A percentile compares a stretch with the other conserved stretches of the same genome.
phyloP scores from a whole-genome alignment of 2,113 vertebrate genomes.

The Hyperoodon ampullatus region DNA sequence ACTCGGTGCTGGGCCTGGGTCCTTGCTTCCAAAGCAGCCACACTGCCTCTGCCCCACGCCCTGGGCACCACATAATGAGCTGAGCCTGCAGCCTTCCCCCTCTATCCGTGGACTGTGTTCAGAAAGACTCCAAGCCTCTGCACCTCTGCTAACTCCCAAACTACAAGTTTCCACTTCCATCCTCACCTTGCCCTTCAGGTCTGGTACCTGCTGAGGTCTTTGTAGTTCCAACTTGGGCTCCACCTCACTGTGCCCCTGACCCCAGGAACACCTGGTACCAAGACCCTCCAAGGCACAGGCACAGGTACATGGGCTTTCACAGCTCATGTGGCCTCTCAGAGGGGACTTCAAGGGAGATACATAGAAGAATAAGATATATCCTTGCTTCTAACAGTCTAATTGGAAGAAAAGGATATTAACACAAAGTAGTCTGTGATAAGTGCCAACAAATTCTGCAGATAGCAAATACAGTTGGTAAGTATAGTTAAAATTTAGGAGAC shows the following conservation, averaged over 20 bases:
- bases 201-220: neutral
- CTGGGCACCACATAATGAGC: neutral
- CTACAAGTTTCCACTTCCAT: neutral
- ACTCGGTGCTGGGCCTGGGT: neutral
- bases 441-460: neutral
- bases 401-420: neutral
- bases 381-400: neutral
- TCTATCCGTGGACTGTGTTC: neutral
- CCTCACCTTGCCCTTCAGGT: neutral
- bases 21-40: neutral
- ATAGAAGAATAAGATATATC: neutral
- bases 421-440: neutral
- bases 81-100: neutral
- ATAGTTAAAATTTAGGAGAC: neutral
- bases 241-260: neutral
- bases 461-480: neutral
- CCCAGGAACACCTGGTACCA: neutral
- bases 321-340: neutral
- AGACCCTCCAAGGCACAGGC: neutral
- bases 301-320: neutral
- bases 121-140: neutral
- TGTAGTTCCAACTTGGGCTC: neutral
- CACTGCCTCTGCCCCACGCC: neutral
- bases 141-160: neutral
- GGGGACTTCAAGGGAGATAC: neutral